These are phyloP conservation scores for Allygus modestus DNA, from an alignment of 2,888 invertebrate genomes.

Conservation along the genomic window DNA sequence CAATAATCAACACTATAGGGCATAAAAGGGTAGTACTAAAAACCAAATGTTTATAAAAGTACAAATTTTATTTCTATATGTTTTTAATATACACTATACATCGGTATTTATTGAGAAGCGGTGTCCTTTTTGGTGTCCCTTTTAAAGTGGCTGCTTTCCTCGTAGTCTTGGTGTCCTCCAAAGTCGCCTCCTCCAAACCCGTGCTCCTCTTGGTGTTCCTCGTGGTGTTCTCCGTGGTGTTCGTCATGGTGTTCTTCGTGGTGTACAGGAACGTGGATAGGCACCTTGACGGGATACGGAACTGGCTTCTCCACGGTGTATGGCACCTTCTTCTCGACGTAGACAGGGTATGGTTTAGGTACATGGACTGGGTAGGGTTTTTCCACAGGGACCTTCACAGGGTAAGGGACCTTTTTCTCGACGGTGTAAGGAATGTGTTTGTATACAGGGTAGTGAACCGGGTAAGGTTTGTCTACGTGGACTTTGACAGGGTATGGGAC, in stretches of 20 bases:
- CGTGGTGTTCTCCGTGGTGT: constrained; percentile 59
- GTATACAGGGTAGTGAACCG: constrained; percentile 77
- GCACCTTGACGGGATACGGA: constrained; percentile 81
- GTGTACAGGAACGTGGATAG: constrained; percentile 82
- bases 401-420: constrained; percentile 76
- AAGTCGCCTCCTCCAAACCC: neutral
- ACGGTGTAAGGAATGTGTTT: constrained; percentile 82
- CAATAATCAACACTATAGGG: too few species aligned
- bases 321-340: constrained; percentile 85
- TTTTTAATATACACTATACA: neutral
- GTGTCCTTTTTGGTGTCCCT: constrained; percentile 19
- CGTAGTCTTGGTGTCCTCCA: neutral
- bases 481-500: constrained; percentile 83
- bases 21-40: too few species aligned
- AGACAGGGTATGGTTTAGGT: constrained; percentile 87
- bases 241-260: constrained; percentile 74
- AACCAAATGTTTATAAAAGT: too few species aligned
- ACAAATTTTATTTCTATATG: neutral
- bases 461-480: constrained; percentile 76
- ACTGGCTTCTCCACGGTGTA: constrained; percentile 88
- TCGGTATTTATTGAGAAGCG: neutral
- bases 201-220: neutral
- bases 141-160: constrained; percentile 32
- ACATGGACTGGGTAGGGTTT: constrained; percentile 79
- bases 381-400: constrained; percentile 82